phyloP scores from a whole-genome alignment of 2,113 vertebrate genomes.

The Rhinoptilus africanus region DNA sequence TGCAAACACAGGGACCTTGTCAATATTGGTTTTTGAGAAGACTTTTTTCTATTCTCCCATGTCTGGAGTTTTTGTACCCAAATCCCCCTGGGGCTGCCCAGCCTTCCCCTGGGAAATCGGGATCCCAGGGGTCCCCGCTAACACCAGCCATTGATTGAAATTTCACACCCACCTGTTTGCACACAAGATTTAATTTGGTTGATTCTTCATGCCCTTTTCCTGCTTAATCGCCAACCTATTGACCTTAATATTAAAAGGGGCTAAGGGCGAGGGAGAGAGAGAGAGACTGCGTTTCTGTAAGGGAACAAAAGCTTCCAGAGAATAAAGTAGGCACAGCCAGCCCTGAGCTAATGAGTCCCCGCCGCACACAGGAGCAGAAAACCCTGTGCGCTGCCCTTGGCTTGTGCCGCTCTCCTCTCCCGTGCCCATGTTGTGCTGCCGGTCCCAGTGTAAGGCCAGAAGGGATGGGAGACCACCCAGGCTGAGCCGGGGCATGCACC shows the following conservation, averaged over 20 bases:
- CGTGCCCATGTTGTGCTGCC: background rate
- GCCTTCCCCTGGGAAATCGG: slow-evolving; percentile 4
- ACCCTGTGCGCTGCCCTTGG: background rate
- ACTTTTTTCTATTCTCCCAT: slow-evolving; percentile 37
- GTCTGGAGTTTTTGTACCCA: slow-evolving; percentile 46
- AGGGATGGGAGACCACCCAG: background rate
- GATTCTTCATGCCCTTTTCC: slow-evolving; percentile 55
- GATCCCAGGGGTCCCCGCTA: background rate
- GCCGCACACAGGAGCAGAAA: background rate
- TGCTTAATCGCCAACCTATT: slow-evolving; percentile 54
- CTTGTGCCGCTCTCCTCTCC: background rate
- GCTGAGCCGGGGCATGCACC: background rate
- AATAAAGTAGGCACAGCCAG: slow-evolving; percentile 8
- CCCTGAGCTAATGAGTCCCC: background rate
- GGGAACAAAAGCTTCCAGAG: slow-evolving; percentile 27
- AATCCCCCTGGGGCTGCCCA: background rate
- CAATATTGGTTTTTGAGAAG: slow-evolving; percentile 46
- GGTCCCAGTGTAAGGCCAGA: background rate
- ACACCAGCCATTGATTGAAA: background rate
- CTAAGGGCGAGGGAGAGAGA: background rate
- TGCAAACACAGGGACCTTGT: slow-evolving; percentile 27
- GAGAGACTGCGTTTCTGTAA: background rate
- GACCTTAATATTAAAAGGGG: slow-evolving; percentile 52
- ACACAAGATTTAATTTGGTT: slow-evolving; percentile 54
- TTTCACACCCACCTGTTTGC: slow-evolving; percentile 58